Percentiles rank a stretch among this genome's conserved stretches.
phyloP scores from a whole-genome alignment of 2,888 invertebrate genomes.

The Ypsolopha sequella region DNA sequence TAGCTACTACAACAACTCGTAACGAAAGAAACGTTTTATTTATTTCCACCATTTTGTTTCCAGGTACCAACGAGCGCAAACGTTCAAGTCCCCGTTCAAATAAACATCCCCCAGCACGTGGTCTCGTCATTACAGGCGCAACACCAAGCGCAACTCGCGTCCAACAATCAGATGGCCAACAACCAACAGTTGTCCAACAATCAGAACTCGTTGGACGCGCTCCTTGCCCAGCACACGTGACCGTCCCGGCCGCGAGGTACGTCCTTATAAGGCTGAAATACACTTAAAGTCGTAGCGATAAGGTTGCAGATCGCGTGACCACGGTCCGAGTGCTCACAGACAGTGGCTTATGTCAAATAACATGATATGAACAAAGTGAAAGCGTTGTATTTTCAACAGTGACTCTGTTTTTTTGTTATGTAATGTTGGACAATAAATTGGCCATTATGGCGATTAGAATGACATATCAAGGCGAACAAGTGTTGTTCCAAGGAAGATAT shows the following conservation, averaged over 20 bases:
- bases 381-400: too few relatives aligned
- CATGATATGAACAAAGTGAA: too few relatives aligned
- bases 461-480: too few relatives aligned
- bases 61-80: constrained; percentile 73
- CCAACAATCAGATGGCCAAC: constrained; percentile 43
- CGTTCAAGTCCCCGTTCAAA: constrained; percentile 74
- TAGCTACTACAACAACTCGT: too few relatives aligned
- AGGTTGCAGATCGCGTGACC: not conserved
- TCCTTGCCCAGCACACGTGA: constrained; percentile 52
- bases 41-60: constrained; percentile 2
- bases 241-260: constrained; percentile 12
- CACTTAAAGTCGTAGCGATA: not conserved
- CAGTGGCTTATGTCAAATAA: too few relatives aligned
- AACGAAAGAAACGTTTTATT: too few relatives aligned
- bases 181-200: constrained; percentile 26
- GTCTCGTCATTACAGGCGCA: constrained; percentile 40
- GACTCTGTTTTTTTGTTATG: too few relatives aligned
- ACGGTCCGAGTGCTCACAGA: too few relatives aligned
- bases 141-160: constrained; percentile 10
- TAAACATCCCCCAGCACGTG: constrained; percentile 73
- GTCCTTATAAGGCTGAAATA: not conserved
- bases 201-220: constrained; percentile 38
- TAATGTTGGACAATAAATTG: too few relatives aligned
- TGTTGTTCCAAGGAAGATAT: too few relatives aligned
- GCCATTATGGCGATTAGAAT: too few relatives aligned